Percentiles rank a stretch among this genome's conserved stretches.
Evolutionary conservation across 2,888 invertebrate species (phyloP).

Genomic region (Lamellibrachia satsuma): DNA sequence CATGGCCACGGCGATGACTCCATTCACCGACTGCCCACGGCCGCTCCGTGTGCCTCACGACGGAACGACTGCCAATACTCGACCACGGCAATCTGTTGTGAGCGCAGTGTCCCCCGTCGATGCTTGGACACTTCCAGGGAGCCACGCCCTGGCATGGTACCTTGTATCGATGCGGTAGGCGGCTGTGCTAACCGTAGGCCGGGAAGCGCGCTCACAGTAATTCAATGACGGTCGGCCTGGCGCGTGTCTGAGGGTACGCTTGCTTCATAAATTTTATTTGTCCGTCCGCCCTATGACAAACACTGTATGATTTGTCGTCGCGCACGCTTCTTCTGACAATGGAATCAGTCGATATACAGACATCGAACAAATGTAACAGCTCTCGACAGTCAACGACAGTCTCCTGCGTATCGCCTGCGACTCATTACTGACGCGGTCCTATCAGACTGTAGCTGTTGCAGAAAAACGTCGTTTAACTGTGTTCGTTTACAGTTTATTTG

Average conservation of each 20-base stretch:
- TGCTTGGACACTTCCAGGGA: not conserved
- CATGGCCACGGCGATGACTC: not conserved
- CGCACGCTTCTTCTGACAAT: not conserved
- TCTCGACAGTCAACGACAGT: not conserved
- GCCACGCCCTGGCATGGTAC: not conserved
- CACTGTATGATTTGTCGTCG: not conserved
- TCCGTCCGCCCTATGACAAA: not conserved
- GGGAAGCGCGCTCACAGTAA: not conserved
- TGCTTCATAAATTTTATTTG: not conserved
- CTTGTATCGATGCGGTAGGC: not conserved
- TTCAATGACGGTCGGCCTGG: not conserved
- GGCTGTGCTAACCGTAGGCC: not conserved
- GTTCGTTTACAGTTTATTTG: not conserved
- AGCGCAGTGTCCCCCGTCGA: not conserved
- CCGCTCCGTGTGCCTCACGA: not conserved
- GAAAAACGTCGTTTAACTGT: not conserved
- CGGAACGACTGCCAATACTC: not conserved
- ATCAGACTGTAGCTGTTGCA: not conserved
- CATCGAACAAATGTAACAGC: not conserved
- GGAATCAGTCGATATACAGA: not conserved
- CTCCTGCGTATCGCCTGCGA: not conserved
- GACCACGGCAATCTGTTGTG: not conserved
- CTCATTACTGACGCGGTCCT: not conserved
- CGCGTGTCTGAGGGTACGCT: not conserved
- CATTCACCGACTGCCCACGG: constrained; percentile 17